Evolutionary conservation across 2,888 invertebrate species (phyloP).

Genomic region (Rosalia funebris): DNA sequence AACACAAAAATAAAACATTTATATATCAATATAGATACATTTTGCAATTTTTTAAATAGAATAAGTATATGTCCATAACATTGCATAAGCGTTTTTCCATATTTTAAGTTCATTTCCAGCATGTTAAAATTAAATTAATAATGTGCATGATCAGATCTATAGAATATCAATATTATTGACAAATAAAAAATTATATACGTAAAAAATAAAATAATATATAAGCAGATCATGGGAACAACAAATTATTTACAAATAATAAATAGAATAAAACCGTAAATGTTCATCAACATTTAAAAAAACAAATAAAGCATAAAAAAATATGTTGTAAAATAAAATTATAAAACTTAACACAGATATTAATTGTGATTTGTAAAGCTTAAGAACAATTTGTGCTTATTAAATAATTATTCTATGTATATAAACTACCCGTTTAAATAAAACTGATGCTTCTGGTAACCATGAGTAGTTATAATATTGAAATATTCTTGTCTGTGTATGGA

Average conservation of each 20-base stretch:
- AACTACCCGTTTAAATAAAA: constrained; percentile 30
- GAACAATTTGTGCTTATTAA: constrained; percentile 39
- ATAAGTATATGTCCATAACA: constrained; percentile 12
- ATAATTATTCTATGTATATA: constrained; percentile 25
- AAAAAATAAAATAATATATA: constrained; percentile 6
- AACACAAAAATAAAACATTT: constrained; percentile 38
- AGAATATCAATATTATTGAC: constrained; percentile 13
- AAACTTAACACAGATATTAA: constrained; percentile 43
- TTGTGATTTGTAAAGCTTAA: constrained; percentile 40
- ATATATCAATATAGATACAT: constrained; percentile 22
- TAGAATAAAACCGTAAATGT: constrained; percentile 31
- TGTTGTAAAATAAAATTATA: constrained; percentile 38
- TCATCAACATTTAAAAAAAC: constrained; percentile 27
- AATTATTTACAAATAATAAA: constrained; percentile 39
- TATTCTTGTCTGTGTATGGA: constrained; percentile 73
- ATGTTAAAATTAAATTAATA: constrained; percentile 24
- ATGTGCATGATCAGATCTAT: constrained; percentile 14
- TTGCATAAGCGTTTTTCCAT: constrained; percentile 15
- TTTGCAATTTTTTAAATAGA: constrained; percentile 28
- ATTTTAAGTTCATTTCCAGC: constrained; percentile 17
- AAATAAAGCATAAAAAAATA: constrained; percentile 38
- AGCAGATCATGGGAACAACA: constrained; percentile 25
- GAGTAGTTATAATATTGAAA: constrained; percentile 69
- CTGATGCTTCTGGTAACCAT: constrained; percentile 42
- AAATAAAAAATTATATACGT: constrained; percentile 21